phyloP scores from a whole-genome alignment of 2,113 vertebrate species.

The Odocoileus virginianus region DNA sequence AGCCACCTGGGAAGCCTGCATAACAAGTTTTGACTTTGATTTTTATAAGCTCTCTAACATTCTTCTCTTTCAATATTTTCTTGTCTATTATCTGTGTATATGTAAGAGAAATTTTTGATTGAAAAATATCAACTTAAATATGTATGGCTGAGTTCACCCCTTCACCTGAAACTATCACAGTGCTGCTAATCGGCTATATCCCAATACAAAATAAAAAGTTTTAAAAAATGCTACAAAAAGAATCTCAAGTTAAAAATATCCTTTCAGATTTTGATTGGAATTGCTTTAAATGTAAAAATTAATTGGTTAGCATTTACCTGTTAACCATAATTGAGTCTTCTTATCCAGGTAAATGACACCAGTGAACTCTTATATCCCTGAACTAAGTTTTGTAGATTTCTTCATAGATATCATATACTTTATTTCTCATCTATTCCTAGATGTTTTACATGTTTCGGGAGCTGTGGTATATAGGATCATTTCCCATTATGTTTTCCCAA shows the following conservation, averaged over 20 bases:
- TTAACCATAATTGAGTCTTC: not conserved
- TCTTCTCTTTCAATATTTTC: not conserved
- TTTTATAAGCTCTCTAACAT: not conserved
- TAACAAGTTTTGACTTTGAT: not conserved
- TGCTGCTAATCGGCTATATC: not conserved
- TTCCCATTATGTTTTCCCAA: not conserved
- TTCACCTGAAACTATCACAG: not conserved
- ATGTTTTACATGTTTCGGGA: not conserved
- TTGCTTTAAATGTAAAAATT: constrained; percentile 2
- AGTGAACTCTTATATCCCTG: not conserved
- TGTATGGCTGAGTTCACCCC: not conserved
- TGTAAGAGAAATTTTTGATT: constrained; percentile 23
- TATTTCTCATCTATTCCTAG: not conserved
- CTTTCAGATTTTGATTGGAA: not conserved
- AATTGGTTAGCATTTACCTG: not conserved
- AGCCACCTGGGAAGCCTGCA: not conserved
- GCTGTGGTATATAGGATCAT: not conserved
- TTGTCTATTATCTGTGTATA: not conserved
- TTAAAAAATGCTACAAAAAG: not conserved
- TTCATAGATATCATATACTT: not conserved
- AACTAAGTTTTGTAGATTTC: not conserved
- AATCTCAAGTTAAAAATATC: constrained; percentile 4
- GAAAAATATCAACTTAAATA: not conserved
- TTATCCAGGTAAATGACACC: not conserved
- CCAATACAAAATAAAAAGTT: not conserved